phyloP scores from a whole-genome alignment of 2,113 vertebrate genomes.

The Octodon degus region DNA sequence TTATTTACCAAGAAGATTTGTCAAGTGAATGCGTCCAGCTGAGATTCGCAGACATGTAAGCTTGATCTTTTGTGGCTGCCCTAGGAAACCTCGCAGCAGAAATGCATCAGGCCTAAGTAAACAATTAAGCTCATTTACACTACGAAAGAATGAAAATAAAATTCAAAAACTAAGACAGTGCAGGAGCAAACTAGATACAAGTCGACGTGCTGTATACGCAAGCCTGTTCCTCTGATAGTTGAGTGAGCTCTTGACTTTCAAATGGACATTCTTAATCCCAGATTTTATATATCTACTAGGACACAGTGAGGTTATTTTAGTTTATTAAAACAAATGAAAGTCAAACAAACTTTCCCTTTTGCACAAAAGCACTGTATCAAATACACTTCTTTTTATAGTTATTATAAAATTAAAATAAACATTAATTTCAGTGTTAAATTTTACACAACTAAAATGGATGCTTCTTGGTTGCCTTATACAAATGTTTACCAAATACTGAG shows the following conservation, averaged over 20 bases:
- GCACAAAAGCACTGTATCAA: not conserved
- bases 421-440: conserved; percentile 3
- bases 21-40: conserved; percentile 69
- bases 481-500: not conserved
- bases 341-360: not conserved
- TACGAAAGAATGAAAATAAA: conserved; percentile 29
- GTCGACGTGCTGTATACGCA: not conserved
- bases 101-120: conserved; percentile 59
- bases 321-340: not conserved
- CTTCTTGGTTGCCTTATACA: not conserved
- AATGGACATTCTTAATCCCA: not conserved
- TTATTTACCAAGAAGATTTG: conserved; percentile 69
- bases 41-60: conserved; percentile 56
- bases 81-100: conserved; percentile 55
- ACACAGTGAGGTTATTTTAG: not conserved
- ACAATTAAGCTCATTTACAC: conserved; percentile 43
- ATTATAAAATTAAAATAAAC: not conserved
- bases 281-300: not conserved
- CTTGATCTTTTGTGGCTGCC: conserved; percentile 26
- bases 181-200: conserved; percentile 8
- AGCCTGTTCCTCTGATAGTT: not conserved
- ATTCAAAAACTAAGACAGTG: conserved; percentile 20
- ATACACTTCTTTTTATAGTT: not conserved
- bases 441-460: not conserved
- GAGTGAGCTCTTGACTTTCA: not conserved